Evolutionary conservation across 2,113 vertebrate species (phyloP).

Genomic region (Callocephalon fimbriatum): DNA sequence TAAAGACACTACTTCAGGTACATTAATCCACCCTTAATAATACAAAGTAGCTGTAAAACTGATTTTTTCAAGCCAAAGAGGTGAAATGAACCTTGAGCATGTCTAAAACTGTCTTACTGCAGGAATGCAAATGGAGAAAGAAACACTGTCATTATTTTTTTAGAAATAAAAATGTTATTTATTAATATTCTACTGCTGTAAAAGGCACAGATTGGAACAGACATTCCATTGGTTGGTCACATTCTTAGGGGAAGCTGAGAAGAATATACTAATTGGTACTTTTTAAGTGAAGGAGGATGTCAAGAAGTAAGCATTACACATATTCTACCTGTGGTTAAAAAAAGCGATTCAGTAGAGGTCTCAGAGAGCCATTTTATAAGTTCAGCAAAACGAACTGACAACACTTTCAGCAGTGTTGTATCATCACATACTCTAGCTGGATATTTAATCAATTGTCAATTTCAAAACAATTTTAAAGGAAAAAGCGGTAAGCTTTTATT

Average conservation of each 20-base stretch:
- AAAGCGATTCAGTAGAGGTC: not conserved
- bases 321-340: not conserved
- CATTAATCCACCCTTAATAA: not conserved
- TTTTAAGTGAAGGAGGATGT: not conserved
- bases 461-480: not conserved
- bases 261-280: not conserved
- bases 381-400: not conserved
- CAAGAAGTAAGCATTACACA: not conserved
- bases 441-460: not conserved
- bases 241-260: not conserved
- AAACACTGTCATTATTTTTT: not conserved
- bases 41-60: not conserved
- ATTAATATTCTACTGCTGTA: not conserved
- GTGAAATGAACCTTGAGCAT: rapidly evolving
- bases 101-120: not conserved
- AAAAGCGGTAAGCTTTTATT: not conserved
- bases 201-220: not conserved
- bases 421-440: not conserved
- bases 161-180: not conserved
- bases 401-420: not conserved
- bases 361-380: not conserved
- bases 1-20: not conserved
- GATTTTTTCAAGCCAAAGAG: not conserved
- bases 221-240: not conserved
- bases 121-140: not conserved